Percentiles rank a stretch among this genome's conserved stretches.
These are phyloP conservation scores for Sialis fuliginosa DNA, from an alignment of 2,888 invertebrate genomes.

Conservation along the genomic window DNA sequence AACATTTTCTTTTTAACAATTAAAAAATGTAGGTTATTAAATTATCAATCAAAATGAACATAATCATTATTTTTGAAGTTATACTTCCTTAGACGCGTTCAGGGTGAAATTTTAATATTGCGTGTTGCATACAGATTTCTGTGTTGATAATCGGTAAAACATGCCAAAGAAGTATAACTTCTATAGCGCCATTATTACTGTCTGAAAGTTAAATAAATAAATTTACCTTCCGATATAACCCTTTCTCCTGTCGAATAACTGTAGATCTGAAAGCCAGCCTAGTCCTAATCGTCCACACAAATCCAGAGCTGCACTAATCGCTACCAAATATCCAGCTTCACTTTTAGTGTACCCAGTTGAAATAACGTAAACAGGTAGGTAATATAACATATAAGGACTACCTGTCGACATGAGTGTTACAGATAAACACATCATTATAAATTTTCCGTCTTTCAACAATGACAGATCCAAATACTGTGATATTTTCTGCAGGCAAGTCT, in stretches of 20 bases:
- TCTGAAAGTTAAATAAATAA: too few species aligned
- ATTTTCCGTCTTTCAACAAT: conserved; percentile 45
- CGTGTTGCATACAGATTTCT: too few species aligned
- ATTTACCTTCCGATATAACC: conserved; percentile 50
- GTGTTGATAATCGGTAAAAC: too few species aligned
- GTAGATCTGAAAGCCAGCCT: conserved; percentile 56
- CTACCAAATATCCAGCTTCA: conserved; percentile 48
- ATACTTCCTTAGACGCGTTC: too few species aligned
- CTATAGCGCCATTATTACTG: too few species aligned
- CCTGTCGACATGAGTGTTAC: conserved; percentile 61
- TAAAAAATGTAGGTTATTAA: too few species aligned
- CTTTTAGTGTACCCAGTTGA: conserved; percentile 42
- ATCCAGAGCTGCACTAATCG: conserved; percentile 55
- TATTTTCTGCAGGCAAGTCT: conserved; percentile 20
- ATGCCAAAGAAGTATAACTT: too few species aligned
- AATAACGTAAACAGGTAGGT: conserved; percentile 55
- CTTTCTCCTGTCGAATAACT: conserved; percentile 50
- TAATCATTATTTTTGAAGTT: too few species aligned
- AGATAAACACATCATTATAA: conserved; percentile 51
- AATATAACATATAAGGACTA: conserved; percentile 58
- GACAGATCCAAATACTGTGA: conserved; percentile 46
- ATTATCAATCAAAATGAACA: too few species aligned
- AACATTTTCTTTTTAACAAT: too few species aligned
- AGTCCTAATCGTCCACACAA: conserved; percentile 51
- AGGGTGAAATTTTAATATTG: too few species aligned